Conservation (phyloP, 2,888 invertebrate genomes). For the Carcina quercana region DNA sequence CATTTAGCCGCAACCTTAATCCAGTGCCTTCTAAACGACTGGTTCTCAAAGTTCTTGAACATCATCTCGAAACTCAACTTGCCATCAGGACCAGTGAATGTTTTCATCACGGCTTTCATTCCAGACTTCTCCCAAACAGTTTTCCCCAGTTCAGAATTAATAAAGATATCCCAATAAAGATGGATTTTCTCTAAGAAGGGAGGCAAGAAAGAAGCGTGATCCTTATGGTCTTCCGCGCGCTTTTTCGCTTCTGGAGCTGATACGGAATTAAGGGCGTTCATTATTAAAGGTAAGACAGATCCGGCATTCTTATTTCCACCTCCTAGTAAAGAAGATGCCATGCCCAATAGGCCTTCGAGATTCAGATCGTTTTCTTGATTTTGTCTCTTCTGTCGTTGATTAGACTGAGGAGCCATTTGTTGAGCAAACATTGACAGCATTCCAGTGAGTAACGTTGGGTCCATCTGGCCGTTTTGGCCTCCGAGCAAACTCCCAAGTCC, state of each 20-base stretch:
- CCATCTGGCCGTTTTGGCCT: conserved; percentile 72
- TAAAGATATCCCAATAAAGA: conserved; percentile 84
- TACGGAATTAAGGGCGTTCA: conserved; percentile 78
- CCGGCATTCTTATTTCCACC: conserved; percentile 43
- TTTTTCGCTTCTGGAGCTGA: conserved; percentile 76
- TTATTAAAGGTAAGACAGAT: conserved; percentile 77
- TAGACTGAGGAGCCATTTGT: conserved; percentile 38
- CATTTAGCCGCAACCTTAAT: conserved; percentile 83
- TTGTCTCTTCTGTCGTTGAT: conserved; percentile 37
- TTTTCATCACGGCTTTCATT: conserved; percentile 78
- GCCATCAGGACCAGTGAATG: conserved; percentile 80
- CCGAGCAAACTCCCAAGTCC: conserved; percentile 72
- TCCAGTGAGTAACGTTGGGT: conserved; percentile 68
- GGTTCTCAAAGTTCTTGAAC: conserved; percentile 86
- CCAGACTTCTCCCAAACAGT: conserved; percentile 84
- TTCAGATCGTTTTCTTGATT: conserved; percentile 55
- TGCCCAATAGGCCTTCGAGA: conserved; percentile 65
- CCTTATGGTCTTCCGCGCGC: conserved; percentile 77
- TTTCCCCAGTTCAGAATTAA: conserved; percentile 85
- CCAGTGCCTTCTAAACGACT: conserved; percentile 86
- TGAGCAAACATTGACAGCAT: conserved; percentile 65
- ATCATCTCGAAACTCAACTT: conserved; percentile 82
- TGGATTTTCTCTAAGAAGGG: conserved; percentile 77
- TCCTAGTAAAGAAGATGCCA: conserved; percentile 72
- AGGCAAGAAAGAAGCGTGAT: conserved; percentile 82